Base-by-base conservation (phyloP, 2,888 invertebrate genomes). In the Mayetiola destructor region DNA sequence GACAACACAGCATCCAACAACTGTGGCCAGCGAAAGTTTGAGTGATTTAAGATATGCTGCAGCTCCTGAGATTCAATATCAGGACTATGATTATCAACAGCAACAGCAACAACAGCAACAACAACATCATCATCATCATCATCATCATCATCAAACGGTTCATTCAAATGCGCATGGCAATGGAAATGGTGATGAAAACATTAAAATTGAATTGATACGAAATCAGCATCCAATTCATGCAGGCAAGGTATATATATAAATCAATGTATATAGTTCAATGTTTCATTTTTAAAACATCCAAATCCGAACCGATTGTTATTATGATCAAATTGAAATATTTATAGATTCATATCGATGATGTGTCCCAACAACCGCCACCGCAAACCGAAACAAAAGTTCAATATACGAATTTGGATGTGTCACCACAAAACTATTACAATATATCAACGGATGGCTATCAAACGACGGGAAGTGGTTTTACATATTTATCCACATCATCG, bases 361-460 rank as follows among this genome's bases (percentile, higher is more conserved):
- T 27, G 16, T n/a, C n/a, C n/a, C 48, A 48, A n/a, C 48, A 48
- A 48, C 48, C 48, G 27, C 9, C 48, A n/a, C 48, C 48, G 29
- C 53, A 53, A 32, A 29, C 36, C 20, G 56, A 56, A 2, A 12
- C 48, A n/a, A 61, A 61, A 42, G 55, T 59, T 14, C 61, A 61
- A 30, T 61, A 61, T 23, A 61, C 61, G 3, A 59, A 60, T 52
- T 32, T 61, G 10, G 61, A 61, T 21, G 55, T 23, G 1, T 32
- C 60, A n/a, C 35, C 56, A 30, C 58, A 56, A 58, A 59, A 58
- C 16, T 61, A 59, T 48, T 61, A 58, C 56, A 48, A 27, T 27
- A 56, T 61, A 20, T 21, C 58, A 30, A n/a, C 58, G 20, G 59
- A 61, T 5, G 48, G 55, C 14, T 61, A 61, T 56, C 59, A 57